phyloP scores from a whole-genome alignment of 2,888 invertebrate genomes.

The Tyria jacobaeae region DNA sequence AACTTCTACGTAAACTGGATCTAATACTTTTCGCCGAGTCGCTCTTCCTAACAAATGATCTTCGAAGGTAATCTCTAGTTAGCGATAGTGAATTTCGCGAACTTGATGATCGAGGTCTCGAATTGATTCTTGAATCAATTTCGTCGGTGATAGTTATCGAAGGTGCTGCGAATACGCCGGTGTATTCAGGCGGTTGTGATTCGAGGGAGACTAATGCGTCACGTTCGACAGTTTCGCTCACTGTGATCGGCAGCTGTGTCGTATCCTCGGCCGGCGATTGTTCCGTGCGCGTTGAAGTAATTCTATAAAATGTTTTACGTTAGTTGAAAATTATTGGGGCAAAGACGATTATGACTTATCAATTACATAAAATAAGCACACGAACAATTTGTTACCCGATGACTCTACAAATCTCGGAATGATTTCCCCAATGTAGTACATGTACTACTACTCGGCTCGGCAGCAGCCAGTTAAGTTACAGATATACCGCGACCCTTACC shows the following conservation, averaged over 20 bases:
- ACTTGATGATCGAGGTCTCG: slow-evolving; percentile 58
- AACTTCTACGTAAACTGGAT: slow-evolving; percentile 76
- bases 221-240: slow-evolving; percentile 77
- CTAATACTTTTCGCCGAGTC: slow-evolving; percentile 79
- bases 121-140: slow-evolving; percentile 52
- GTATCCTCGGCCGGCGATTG: slow-evolving; percentile 61
- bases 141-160: slow-evolving; percentile 72
- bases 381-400: too few relatives aligned
- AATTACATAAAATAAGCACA: too few relatives aligned
- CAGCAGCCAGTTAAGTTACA: too few relatives aligned
- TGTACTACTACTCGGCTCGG: too few relatives aligned
- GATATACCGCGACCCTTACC: too few relatives aligned
- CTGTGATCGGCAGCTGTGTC: slow-evolving; percentile 74
- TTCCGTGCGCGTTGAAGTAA: slow-evolving; percentile 69
- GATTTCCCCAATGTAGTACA: too few relatives aligned
- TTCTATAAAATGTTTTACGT: slow-evolving; percentile 55
- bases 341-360: background rate
- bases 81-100: slow-evolving; percentile 71
- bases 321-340: background rate
- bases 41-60: slow-evolving; percentile 78
- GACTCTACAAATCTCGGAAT: too few relatives aligned
- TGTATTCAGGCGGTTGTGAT: slow-evolving; percentile 63
- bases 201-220: slow-evolving; percentile 48
- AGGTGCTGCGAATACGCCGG: slow-evolving; percentile 62
- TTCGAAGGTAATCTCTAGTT: slow-evolving; percentile 71